Percentiles rank a stretch among this genome's conserved stretches.
These are phyloP conservation scores for Gephyroberyx darwinii DNA, from an alignment of 2,797 vertebrate genomes.

Conservation along the genomic window DNA sequence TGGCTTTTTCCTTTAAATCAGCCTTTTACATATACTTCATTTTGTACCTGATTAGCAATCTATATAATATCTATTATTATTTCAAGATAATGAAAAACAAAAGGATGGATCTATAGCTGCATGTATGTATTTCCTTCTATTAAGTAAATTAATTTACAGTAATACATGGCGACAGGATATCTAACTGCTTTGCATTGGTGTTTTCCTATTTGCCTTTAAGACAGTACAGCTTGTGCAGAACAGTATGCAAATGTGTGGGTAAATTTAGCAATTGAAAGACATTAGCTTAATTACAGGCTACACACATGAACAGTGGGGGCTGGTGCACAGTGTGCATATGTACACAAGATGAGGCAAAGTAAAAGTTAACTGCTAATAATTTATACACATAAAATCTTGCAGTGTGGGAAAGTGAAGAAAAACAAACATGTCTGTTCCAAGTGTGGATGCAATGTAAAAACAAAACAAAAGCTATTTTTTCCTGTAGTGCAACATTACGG, in stretches of 20 bases:
- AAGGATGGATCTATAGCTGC: too few relatives aligned
- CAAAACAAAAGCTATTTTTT: too few relatives aligned
- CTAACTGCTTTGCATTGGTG: neutral
- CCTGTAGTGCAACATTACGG: too few relatives aligned
- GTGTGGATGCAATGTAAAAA: too few relatives aligned
- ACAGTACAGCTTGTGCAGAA: neutral
- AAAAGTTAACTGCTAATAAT: neutral
- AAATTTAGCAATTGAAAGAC: conserved; percentile 1
- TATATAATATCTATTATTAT: too few relatives aligned
- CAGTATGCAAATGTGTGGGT: neutral
- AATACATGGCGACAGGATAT: neutral
- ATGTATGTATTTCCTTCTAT: too few relatives aligned
- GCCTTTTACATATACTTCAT: too few relatives aligned
- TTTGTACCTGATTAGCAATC: too few relatives aligned
- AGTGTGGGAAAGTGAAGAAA: neutral
- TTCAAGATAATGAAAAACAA: too few relatives aligned
- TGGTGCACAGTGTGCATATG: neutral
- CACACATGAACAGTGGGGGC: conserved; percentile 3
- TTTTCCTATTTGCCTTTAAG: neutral
- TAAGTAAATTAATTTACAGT: too few relatives aligned
- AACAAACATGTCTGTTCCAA: too few relatives aligned
- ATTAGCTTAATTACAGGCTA: conserved; percentile 10
- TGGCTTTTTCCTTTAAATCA: too few relatives aligned
- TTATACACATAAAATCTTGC: neutral
- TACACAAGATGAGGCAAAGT: neutral